Evolutionary conservation across 35 echinoderm and acorn worm genomes (phyloP).

Genomic region (Apostichopus californicus): DNA sequence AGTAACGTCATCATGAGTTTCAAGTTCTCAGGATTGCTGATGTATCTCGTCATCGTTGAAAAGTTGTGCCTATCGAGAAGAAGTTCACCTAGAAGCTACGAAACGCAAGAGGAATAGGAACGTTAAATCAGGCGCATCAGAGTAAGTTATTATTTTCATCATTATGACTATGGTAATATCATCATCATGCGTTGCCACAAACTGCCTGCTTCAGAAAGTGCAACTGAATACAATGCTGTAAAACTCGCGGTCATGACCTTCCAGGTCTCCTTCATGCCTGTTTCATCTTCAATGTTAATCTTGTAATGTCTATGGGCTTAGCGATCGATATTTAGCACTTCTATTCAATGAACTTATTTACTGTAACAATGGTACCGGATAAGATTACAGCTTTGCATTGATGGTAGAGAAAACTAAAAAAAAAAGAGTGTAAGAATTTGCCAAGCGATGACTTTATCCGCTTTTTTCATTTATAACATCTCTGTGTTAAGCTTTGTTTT

Average conservation of each 20-base stretch:
- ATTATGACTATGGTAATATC: too few species aligned
- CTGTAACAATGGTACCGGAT: not conserved
- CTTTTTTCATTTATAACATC: too few species aligned
- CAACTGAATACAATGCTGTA: not conserved
- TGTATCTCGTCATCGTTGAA: conserved; percentile 96
- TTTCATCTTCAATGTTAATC: not conserved
- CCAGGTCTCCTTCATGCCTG: not conserved
- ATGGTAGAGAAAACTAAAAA: too few species aligned
- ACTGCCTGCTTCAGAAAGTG: too few species aligned
- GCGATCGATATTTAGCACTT: not conserved
- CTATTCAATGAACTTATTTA: not conserved
- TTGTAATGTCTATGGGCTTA: not conserved
- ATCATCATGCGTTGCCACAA: too few species aligned
- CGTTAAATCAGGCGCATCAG: not conserved
- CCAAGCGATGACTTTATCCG: too few species aligned
- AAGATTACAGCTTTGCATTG: not conserved
- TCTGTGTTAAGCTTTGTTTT: too few species aligned
- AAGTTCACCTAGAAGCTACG: conserved; percentile 92
- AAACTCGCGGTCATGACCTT: not conserved
- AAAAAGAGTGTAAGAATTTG: too few species aligned
- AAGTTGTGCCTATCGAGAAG: conserved; percentile 98
- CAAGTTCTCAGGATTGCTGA: conserved; percentile 96
- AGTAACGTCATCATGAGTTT: conserved; percentile 99
- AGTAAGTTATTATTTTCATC: not conserved
- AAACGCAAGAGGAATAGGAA: not conserved